phyloP scores from a whole-genome alignment of 2,113 vertebrate genomes.

The Cyphomyrus discorhynchus region DNA sequence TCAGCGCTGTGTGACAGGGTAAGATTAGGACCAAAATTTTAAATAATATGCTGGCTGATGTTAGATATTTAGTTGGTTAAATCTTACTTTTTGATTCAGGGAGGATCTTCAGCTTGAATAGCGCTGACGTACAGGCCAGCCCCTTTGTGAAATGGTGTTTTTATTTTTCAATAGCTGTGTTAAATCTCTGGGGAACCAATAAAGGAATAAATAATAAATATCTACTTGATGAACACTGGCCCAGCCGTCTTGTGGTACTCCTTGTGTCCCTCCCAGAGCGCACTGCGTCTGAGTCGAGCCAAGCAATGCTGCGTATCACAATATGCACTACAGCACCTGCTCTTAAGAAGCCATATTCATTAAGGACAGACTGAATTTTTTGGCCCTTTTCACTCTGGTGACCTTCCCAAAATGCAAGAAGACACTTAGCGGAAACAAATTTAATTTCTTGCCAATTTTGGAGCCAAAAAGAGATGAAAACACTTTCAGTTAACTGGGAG shows the following conservation, averaged over 20 bases:
- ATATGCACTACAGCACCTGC: background rate
- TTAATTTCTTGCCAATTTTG: background rate
- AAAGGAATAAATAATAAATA: conserved; percentile 54
- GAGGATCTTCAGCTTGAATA: background rate
- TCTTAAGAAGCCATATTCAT: background rate
- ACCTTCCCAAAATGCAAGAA: background rate
- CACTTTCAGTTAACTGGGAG: background rate
- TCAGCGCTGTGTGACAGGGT: conserved; percentile 11
- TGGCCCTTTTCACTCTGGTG: background rate
- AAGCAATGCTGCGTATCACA: background rate
- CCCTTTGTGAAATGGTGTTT: conserved; percentile 36
- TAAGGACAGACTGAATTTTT: background rate
- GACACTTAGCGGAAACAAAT: background rate
- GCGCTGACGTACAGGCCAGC: conserved; percentile 35
- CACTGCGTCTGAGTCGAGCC: background rate
- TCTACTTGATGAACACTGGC: conserved; percentile 42
- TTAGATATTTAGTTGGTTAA: background rate
- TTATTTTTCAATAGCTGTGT: conserved; percentile 53
- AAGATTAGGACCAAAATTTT: conserved; percentile 20
- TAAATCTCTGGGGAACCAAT: conserved; percentile 45
- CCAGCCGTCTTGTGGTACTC: background rate
- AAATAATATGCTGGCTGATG: background rate
- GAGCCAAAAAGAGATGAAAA: background rate
- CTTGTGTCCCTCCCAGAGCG: background rate
- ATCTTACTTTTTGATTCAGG: background rate